Conservation (phyloP, 2,888 invertebrate species). For the Anorthoa munda region DNA sequence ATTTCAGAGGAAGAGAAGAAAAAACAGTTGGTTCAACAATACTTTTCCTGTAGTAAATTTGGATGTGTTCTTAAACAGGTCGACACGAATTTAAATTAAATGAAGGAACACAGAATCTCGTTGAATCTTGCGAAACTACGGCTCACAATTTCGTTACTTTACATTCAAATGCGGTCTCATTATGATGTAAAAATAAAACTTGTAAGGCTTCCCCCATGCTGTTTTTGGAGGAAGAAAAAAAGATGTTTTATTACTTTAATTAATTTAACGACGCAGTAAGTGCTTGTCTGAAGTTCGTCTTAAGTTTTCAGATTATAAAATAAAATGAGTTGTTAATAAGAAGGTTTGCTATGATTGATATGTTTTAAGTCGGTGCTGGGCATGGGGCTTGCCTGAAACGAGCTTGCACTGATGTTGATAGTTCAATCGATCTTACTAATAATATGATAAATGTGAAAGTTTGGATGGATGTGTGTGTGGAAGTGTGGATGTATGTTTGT, state of each 20-base stretch:
- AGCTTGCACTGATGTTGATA: background rate
- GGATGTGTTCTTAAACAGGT: constrained; percentile 65
- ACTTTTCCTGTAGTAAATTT: constrained; percentile 21
- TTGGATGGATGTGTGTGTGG: no score
- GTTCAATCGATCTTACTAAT: no score
- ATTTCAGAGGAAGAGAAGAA: constrained; percentile 24
- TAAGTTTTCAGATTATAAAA: constrained; percentile 39
- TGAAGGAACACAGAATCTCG: constrained; percentile 64
- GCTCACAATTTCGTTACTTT: constrained; percentile 67
- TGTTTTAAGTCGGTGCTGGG: background rate
- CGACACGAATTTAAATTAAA: constrained; percentile 71
- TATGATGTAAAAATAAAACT: constrained; percentile 74
- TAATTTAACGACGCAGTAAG: constrained; percentile 60
- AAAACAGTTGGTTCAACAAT: constrained; percentile 33
- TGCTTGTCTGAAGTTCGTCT: constrained; percentile 36
- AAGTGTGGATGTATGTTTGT: no score
- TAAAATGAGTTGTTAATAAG: constrained; percentile 18
- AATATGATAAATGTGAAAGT: no score
- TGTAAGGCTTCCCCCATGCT: constrained; percentile 63
- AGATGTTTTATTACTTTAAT: constrained; percentile 60
- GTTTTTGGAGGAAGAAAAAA: constrained; percentile 52
- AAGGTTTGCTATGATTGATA: background rate
- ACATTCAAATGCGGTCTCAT: constrained; percentile 71
- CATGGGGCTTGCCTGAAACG: background rate
- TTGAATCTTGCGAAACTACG: constrained; percentile 65